These are phyloP conservation scores for honey bee (Apis mellifera) DNA, from an alignment of 1,140 invertebrate genomes.

Conservation along the genomic window DNA sequence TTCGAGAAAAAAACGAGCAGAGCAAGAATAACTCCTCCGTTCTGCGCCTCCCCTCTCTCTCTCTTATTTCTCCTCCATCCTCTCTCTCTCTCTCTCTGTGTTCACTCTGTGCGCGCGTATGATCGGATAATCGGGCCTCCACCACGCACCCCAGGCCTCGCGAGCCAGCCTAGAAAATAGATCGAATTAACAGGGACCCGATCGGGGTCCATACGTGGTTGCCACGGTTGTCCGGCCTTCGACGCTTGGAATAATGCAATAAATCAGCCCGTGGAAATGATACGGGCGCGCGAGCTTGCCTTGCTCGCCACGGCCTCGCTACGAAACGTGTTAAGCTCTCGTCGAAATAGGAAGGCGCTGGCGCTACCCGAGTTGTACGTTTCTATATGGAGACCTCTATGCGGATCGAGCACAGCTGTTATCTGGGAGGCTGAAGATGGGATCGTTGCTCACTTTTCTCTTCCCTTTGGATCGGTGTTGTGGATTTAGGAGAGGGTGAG, in stretches of 20 bases:
- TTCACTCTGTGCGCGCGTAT: slow-evolving; percentile 26
- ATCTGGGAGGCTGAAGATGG: neutral
- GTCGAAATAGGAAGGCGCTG: slow-evolving; percentile 43
- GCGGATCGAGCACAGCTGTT: neutral
- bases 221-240: slow-evolving; percentile 43
- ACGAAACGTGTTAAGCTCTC: slow-evolving; percentile 20
- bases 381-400: neutral
- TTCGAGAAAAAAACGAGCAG: slow-evolving; percentile 18
- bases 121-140: slow-evolving; percentile 58
- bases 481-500: neutral
- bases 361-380: neutral
- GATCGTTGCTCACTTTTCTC: neutral
- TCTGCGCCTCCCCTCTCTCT: neutral
- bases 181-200: slow-evolving; percentile 58
- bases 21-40: neutral
- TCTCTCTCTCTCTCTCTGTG: too few species aligned
- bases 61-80: too few species aligned
- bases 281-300: slow-evolving; percentile 16
- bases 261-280: slow-evolving; percentile 49
- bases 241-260: slow-evolving; percentile 47
- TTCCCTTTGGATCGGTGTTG: too few species aligned
- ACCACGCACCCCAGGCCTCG: slow-evolving; percentile 40
- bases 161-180: slow-evolving; percentile 47
- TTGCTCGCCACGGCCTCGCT: neutral
- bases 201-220: slow-evolving; percentile 14